Evolutionary conservation across 2,797 vertebrate genomes (phyloP), one percentile per base, ranked within the genome.

Genomic region (Premnoplex brunnescens): DNA sequence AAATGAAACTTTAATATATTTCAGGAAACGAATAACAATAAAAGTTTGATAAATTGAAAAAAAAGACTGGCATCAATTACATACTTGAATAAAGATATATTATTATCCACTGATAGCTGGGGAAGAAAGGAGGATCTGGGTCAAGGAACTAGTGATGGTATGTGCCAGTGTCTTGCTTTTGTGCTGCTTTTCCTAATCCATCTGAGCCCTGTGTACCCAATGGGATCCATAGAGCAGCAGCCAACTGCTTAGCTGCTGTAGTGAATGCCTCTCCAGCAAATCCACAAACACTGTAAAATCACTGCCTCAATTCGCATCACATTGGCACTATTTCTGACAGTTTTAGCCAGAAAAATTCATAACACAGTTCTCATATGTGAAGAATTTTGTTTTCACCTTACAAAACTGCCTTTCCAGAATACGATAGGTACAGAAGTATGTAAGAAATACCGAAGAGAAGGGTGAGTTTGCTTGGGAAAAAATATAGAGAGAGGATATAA

Each of bases 1-100:
- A 95, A 94, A 92, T 88, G 30, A 96, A 93, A 91, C 82, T 86
- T 95, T 95, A 86, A 91, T 88, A 10, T 66, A 85, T 94, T 88
- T 94, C 74, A 92, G 58, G 48, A 93, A 89, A 82, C 30, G 30
- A 81, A 87, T 81, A 85, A 96, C 92, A 92, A 86, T 63, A 81
- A 76, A 32, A 76, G 32, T 52, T 82, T 71, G 72, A 87, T 80
- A 95, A 79, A 88, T 56, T 78, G 23, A 81, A 93, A 89, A 73
- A 91, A 73, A 89, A 90, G 48, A 54, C 48, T 91, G 27, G 16
- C 52, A 71, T 76, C 80, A 95, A 82, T 92, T 89, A 92, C 39
- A 52, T 49, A 63, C 49, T 67, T 91, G 48, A 85, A 46, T 81
- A 66, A 90, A 87, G 37, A 46, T 55, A 73, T 32, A 81, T 84